Evolutionary conservation across 2,797 vertebrate genomes (phyloP), one percentile per base, ranked within the genome.

Genomic region (Cyclura pinguis): DNA sequence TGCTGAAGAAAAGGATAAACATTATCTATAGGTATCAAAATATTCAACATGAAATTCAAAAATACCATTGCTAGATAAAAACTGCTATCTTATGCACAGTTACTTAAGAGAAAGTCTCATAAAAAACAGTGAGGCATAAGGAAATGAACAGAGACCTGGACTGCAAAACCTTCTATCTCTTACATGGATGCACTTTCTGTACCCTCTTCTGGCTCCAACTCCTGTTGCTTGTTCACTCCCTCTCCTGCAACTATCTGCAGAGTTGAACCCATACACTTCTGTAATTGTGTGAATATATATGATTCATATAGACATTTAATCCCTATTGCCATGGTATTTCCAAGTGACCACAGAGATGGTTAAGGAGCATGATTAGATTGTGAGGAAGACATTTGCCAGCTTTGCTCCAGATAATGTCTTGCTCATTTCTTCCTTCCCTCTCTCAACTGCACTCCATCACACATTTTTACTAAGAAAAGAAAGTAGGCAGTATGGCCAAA

Each of bases 1-100:
- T 62, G 73, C 10, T 85, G 78, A 24, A 47, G 84, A 89, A 95
- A 91, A 95, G 91, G 24, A 59, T 38, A 89, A 92, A 92, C 35
- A 85, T 0, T 9, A 0, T 80, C 9, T 29, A 18, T 0, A 2
- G 10, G 24, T 9, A 73, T 91, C 88, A 88, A 93, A 87, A 84
- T 93, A 88, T 62, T 92, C 84, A 80, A 90, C 92, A 87, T 88
- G 22, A 91, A 88, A 92, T 88, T 24, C 8, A 76, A 59, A 87
- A 89, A 84, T 81, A 55, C 47, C 55, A 50, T 80, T 76, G 29
- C 22, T 76, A 32, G 22, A 50, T 77, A 77, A 84, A 69, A 27
- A n/a, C 6, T 77, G 10, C 32, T 27, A 76, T 2, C 32, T 73
- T 22, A 32, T 62, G 32, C 6, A 55, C 12, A 57, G 24, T 29